A percentile compares a stretch with the other conserved stretches of the same genome.
Conservation (phyloP, 2,113 vertebrate genomes). For the Rhabdornis inornatus region DNA sequence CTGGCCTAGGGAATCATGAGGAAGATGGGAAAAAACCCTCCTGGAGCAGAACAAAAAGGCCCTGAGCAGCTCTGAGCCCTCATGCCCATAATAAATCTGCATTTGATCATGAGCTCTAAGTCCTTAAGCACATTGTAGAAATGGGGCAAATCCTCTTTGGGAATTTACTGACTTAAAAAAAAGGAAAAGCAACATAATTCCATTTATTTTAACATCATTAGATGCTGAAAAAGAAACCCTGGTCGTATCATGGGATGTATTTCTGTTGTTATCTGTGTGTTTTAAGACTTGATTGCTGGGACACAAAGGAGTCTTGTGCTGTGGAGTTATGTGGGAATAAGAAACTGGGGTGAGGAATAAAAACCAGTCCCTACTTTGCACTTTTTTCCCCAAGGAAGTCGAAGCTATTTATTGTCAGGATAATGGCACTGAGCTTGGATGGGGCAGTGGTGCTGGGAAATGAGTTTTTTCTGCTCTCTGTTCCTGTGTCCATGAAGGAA, state of each 20-base stretch:
- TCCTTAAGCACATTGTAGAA: conserved; percentile 21
- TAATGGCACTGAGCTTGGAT: not conserved
- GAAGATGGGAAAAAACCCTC: not conserved
- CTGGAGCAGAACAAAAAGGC: not conserved
- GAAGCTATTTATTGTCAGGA: not conserved
- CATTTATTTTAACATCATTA: conserved; percentile 45
- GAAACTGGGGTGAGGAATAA: not conserved
- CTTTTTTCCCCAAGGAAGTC: not conserved
- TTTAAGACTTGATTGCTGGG: not conserved
- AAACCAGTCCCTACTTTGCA: not conserved
- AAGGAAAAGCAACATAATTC: not conserved
- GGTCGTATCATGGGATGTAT: not conserved
- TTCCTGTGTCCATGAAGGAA: not conserved
- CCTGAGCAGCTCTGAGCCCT: not conserved
- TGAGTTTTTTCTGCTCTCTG: not conserved
- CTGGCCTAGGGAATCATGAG: not conserved
- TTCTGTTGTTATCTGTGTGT: not conserved
- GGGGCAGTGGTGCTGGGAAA: not conserved
- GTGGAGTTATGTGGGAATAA: not conserved
- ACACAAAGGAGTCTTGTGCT: not conserved
- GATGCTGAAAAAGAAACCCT: not conserved
- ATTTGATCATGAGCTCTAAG: not conserved
- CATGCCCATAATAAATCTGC: not conserved
- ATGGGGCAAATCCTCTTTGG: conserved; percentile 11
- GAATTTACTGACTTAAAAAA: conserved; percentile 13